Evolutionary conservation across 2,888 invertebrate genomes (phyloP), one percentile per base, ranked within the genome.

Genomic region (Eurytoma adleriae): DNA sequence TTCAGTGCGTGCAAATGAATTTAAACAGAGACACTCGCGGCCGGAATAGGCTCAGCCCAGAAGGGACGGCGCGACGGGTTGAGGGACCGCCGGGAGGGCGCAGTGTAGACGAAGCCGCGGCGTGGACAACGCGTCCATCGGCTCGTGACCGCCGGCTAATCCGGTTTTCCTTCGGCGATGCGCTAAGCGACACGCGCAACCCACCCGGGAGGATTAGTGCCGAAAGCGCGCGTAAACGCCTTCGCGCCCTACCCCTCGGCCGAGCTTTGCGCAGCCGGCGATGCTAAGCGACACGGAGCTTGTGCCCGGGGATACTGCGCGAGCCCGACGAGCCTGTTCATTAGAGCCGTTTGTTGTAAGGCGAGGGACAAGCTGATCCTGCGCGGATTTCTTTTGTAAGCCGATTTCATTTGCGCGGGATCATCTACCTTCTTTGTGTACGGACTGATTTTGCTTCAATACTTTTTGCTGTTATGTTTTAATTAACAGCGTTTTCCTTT

Each of bases 51-150:
- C 64, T 64, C 64, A 48, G n/a, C 18, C 40, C 18, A n/a, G 48
- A 40, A n/a, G 12, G 18, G 62, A 30, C 62, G 30, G 0, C 64
- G 18, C 16, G 40, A 13, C 30, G 14, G 18, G 20, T 18, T 18
- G 12, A 12, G 59, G 20, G 59, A 10, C 56, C 20, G 18, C n/a
- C 40, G 64, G 12, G 40, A 16, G 18, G n/a, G 64, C 18, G 18
- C 16, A 4, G 16, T 54, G 40, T 40, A 40, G 40, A 40, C 24
- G 24, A 52, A 68, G 68, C 54, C 68, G 68, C 68, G 40, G 24
- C 40, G 40, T 40, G 48, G 64, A 64, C 64, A 64, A 64, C 64
- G 16, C 48, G 64, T 64, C 64, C 64, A 48, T 48, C 64, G 40
- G 64, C 40, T 40, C 40, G 40, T 40, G 40, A 62, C 27, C 20